Base-by-base conservation (phyloP, 2,888 invertebrate species). In the Arge pagana region DNA sequence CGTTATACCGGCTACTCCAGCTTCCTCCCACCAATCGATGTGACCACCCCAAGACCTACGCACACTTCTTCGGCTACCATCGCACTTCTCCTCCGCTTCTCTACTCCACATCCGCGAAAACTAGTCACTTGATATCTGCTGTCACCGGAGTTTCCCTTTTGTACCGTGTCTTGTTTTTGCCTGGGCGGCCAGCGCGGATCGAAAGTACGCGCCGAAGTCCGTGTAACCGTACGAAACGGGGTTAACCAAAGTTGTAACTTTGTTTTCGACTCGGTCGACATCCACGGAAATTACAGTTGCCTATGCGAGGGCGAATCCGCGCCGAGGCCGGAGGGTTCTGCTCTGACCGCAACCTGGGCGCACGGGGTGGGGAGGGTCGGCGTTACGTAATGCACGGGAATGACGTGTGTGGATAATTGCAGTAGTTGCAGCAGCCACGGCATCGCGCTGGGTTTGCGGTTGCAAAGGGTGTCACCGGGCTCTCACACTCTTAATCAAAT, bases 331-430 rank as follows among this genome's bases (percentile, higher is more conserved):
- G n/a, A 10, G 28, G 7, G 28, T 7, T 28, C 7, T 10, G 28
- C 7, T 7, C 16, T 26, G 48, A 48, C 48, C 48, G 5, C 48
- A 48, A 13, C 36, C 24, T 21, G 31, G n/a, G 31, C 23, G 11
- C 11, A 33, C 13, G 26, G 15, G 40, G 18, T 13, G 31, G 31
- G 18, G 3, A 40, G 8, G 11, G 7, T 8, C 10, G 11, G 33
- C 24, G 21, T 56, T 16, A 58, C 63, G 63, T 70, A 70, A 68
- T 67, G 67, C 66, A 62, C 66, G 66, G 66, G 64, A 66, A 71
- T 72, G 72, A 73, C 71, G 71, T 70, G 70, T 68, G 69, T 63
- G 67, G 70, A 69, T 76, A 72, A 74, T 72, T 72, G 73, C 73
- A 68, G 66, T 67, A 71, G 72, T 70, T 69, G 68, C 67, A 70